Percentiles rank a stretch among this genome's conserved stretches.
Conservation (phyloP, 2,797 vertebrate species). For the Spinus olivaceus region DNA sequence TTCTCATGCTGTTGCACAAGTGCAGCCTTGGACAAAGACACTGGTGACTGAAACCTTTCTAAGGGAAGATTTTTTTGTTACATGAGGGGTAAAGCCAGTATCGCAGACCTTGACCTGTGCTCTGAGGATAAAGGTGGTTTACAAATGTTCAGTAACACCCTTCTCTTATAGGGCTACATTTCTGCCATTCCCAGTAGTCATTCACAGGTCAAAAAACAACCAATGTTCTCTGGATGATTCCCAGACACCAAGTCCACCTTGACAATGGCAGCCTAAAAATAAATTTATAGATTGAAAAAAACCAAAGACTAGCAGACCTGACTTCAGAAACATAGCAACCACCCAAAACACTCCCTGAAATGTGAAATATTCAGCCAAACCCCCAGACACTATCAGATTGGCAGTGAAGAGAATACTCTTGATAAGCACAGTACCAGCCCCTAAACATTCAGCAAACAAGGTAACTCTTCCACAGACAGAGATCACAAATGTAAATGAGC, state of each 20-base stretch:
- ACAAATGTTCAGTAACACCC: neutral
- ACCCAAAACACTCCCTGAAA: neutral
- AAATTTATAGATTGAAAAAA: neutral
- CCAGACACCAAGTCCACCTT: neutral
- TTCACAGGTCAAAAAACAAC: neutral
- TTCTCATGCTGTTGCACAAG: neutral
- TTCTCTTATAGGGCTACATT: neutral
- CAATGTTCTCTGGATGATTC: neutral
- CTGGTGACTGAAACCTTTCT: neutral
- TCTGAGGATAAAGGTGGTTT: neutral
- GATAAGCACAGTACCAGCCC: neutral
- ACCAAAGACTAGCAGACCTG: neutral
- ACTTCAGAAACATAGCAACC: neutral
- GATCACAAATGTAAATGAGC: neutral
- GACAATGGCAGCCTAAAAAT: constrained; percentile 11
- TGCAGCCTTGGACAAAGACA: neutral
- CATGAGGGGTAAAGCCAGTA: neutral
- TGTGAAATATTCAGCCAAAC: neutral
- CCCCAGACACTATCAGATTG: constrained; percentile 23
- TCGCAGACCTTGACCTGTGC: neutral
- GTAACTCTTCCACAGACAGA: neutral
- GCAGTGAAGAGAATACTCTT: neutral
- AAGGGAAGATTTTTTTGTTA: neutral
- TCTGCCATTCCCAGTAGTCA: neutral
- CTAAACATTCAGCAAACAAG: constrained; percentile 15